phyloP scores from a whole-genome alignment of 2,888 invertebrate species.

The Trypoxylon attenuatum region DNA sequence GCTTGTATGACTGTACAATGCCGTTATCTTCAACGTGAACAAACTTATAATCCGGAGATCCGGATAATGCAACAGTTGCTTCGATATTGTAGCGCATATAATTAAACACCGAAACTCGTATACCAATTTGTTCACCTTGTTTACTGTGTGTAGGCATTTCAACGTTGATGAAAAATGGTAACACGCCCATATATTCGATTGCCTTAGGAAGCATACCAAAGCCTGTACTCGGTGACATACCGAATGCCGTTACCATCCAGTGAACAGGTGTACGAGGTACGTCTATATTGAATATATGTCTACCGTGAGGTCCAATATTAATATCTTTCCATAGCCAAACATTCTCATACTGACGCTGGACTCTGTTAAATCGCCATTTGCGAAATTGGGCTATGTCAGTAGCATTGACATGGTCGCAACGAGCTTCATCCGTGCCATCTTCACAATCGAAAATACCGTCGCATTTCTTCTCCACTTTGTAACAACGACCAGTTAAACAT shows the following conservation, averaged over 20 bases:
- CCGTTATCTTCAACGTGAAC: constrained; percentile 94
- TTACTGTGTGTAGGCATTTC: constrained; percentile 90
- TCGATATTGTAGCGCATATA: constrained; percentile 91
- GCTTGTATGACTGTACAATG: constrained; percentile 89
- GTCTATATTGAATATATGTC: constrained; percentile 89
- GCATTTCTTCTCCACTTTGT: constrained; percentile 83
- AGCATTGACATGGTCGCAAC: constrained; percentile 81
- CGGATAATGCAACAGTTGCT: constrained; percentile 89
- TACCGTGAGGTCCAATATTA: constrained; percentile 93
- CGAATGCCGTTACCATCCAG: constrained; percentile 96
- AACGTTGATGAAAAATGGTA: constrained; percentile 96
- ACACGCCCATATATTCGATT: constrained; percentile 90
- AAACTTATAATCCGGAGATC: constrained; percentile 91
- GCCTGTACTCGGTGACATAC: constrained; percentile 90
- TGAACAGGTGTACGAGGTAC: constrained; percentile 90
- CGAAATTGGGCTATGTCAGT: constrained; percentile 85
- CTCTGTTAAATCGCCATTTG: constrained; percentile 89
- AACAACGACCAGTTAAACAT: constrained; percentile 90
- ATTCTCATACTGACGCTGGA: constrained; percentile 94
- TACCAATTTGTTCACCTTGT: constrained; percentile 95
- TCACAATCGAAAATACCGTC: constrained; percentile 87
- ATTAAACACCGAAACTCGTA: constrained; percentile 95
- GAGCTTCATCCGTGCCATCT: constrained; percentile 90
- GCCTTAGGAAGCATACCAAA: constrained; percentile 90
- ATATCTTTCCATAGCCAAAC: constrained; percentile 97